Evolutionary conservation across 2,113 vertebrate species (phyloP).

Genomic region (Crotalus viridis): DNA sequence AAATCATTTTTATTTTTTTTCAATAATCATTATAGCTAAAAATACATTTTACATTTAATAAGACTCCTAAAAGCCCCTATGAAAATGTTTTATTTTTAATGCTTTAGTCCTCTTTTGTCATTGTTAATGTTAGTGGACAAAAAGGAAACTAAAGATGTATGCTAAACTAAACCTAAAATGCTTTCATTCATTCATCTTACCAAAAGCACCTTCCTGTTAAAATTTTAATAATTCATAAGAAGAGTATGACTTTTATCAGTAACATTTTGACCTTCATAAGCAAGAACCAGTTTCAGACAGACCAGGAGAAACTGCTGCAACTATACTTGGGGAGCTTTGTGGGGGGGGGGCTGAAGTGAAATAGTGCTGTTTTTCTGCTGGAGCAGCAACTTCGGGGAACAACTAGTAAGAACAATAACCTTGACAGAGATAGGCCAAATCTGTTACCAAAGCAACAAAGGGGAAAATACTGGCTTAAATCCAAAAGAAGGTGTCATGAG

Average conservation of each 20-base stretch:
- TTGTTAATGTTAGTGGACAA: neutral
- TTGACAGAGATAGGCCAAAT: neutral
- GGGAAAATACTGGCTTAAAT: neutral
- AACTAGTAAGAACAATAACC: neutral
- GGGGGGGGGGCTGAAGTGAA: neutral
- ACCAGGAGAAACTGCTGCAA: neutral
- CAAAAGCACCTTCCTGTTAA: neutral
- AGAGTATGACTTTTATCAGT: neutral
- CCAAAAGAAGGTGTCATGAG: neutral
- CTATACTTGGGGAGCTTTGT: neutral
- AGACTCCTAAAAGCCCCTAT: neutral
- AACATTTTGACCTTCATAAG: neutral
- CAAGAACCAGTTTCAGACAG: neutral
- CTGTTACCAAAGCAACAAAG: neutral
- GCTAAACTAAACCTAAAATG: neutral
- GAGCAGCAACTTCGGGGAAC: neutral
- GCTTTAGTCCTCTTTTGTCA: neutral
- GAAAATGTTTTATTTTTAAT: neutral
- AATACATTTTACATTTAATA: neutral
- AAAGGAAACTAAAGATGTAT: neutral
- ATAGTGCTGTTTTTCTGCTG: neutral
- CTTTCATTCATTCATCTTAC: neutral
- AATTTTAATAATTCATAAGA: neutral
- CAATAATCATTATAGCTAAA: neutral
- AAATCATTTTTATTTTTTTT: neutral